These are phyloP conservation scores for Alectoris magna DNA, from an alignment of 2,797 vertebrate genomes.

Conservation along the genomic window DNA sequence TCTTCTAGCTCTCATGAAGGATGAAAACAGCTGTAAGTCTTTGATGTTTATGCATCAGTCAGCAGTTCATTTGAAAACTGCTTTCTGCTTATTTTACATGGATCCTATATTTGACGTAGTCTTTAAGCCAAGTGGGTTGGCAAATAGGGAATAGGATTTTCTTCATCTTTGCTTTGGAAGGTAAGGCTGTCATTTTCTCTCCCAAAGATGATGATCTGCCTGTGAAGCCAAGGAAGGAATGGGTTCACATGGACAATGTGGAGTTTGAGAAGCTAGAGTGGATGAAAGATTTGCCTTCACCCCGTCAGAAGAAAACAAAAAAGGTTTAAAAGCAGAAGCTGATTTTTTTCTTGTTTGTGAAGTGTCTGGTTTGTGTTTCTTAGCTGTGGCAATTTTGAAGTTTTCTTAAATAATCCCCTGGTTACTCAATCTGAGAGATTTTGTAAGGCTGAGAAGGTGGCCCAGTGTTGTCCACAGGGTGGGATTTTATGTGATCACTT, in stretches of 20 bases:
- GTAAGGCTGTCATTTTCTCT: background rate
- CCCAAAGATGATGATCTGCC: slow-evolving; percentile 79
- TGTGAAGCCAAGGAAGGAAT: slow-evolving; percentile 88
- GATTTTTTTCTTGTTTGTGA: background rate
- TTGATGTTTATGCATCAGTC: slow-evolving; percentile 42
- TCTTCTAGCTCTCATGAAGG: slow-evolving; percentile 26
- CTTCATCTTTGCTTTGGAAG: background rate
- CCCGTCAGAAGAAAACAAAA: slow-evolving; percentile 85
- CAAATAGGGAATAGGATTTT: background rate
- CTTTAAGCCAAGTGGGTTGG: background rate
- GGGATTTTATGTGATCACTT: background rate
- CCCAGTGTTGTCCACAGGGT: background rate
- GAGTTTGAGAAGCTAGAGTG: slow-evolving; percentile 97
- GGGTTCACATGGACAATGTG: slow-evolving; percentile 95
- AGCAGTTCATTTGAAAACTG: slow-evolving; percentile 10
- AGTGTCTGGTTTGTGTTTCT: background rate
- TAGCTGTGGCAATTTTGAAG: background rate
- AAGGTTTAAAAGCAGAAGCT: slow-evolving; percentile 78
- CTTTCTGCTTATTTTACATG: background rate
- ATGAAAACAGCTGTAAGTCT: slow-evolving; percentile 51
- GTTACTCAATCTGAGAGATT: background rate
- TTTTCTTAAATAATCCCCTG: background rate
- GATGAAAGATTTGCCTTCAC: slow-evolving; percentile 89
- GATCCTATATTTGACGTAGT: background rate
- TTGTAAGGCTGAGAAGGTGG: background rate